Base-by-base conservation (phyloP, 2,113 vertebrate species). In the Phycodurus eques region DNA sequence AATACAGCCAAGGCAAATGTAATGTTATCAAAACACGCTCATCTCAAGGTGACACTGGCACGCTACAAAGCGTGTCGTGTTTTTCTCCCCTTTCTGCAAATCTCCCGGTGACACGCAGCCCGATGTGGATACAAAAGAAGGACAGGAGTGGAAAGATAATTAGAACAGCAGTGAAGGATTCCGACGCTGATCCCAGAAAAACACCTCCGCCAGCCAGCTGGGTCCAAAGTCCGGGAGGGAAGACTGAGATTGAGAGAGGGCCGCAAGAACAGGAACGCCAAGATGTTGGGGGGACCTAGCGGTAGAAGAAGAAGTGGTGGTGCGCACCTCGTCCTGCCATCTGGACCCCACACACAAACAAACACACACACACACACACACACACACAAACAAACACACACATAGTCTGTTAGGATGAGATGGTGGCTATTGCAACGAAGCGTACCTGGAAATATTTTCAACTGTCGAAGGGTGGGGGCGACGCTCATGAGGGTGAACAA, bases 301-400 rank as follows among this genome's bases (percentile, higher is more conserved):
- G 77, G 84, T 89, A 85, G 87, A 91, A 57, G n/a, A 57, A 57
- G 54, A 22, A 49, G 86, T 80, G 80, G 84, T 80, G 80, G 86
- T 89, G 84, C 77, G 64, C 88, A 92, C 92, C 90, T 92, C 90
- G 88, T 90, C 89, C 71, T 88, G 81, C 92, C 91, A 93, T 93
- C 92, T 93, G 92, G 89, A 89, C 87, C 33, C 49, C 83, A 60
- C 67, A 77, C 79, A 84, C 65, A 77, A 75, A 81, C 72, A 79
- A 57, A 66, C 39, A 78, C 59, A 59, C 22, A 71, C 74, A 67
- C 27, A 1, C 27, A 63, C 60, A 22, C 51, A 35, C 49, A n/a
- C 83, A 60, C 67, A 77, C 79, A 84, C 65, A 77, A 75, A 81
- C 72, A 79, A 57, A 66, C 39, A 78, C 59, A 59, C 22, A 71